Base-by-base conservation (phyloP, 1,140 invertebrate species). In the Scylla paramamosain region DNA sequence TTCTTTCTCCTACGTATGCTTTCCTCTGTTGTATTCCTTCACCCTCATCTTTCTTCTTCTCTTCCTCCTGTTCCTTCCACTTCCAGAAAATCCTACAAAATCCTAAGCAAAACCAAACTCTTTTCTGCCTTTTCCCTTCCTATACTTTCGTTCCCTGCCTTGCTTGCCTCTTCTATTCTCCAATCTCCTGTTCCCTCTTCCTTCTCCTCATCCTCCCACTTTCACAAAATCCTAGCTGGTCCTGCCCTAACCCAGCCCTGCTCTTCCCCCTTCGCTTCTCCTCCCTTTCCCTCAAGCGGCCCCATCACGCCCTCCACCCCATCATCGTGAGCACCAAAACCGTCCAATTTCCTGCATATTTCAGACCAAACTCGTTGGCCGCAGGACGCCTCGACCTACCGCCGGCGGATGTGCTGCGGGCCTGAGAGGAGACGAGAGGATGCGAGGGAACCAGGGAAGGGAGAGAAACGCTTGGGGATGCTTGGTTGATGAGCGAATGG, bases 331-430 rank as follows among this genome's bases (percentile, higher is more conserved):
- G 67, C 67, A 77, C 67, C 67, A 25, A 77, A 77, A 77, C 67
- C 67, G 67, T 77, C 67, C 67, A 77, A 77, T 77, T 77, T 77
- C 67, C 67, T 77, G 67, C 67, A 77, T 77, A 77, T 77, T 77
- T 77, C 67, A 77, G 67, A 77, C 67, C 20, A 77, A 77, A 77
- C 25, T 77, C 67, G 67, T 77, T 77, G 67, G 67, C 67, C 67
- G n/a, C 67, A n/a, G 67, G 67, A 77, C 67, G 67, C 67, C 67
- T 77, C 67, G 6, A 25, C 67, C 67, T 7, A 25, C 16, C 67
- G 67, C 67, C 67, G 67, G 12, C 67, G 67, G 67, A 77, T 77
- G n/a, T 77, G 20, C 67, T n/a, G 6, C 2, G 25, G 67, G n/a
- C 67, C n/a, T n/a, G 67, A n/a, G 20, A 32, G 28, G 86, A 29